These are phyloP conservation scores for Agrilus biguttatus DNA, from an alignment of 2,888 invertebrate species.

Conservation along the genomic window DNA sequence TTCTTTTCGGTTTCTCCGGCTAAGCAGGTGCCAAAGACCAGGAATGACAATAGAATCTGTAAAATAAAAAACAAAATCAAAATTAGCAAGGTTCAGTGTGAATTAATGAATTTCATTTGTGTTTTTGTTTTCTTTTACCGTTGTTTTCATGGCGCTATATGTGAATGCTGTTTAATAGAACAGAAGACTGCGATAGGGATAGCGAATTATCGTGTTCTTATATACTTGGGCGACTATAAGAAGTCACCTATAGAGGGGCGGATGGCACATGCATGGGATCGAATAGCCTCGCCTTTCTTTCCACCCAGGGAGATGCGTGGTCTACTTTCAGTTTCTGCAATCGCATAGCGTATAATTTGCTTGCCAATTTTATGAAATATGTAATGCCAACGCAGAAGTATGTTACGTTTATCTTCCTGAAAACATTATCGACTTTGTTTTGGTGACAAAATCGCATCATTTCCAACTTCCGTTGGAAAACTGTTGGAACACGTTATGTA, in stretches of 20 bases:
- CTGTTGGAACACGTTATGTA: no score
- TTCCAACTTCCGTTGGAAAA: no score
- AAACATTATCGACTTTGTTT: no score
- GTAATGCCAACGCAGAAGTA: no score
- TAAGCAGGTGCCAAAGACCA: conserved; percentile 29
- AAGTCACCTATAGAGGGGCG: conserved; percentile 17
- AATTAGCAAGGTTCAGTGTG: background rate
- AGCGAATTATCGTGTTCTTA: conserved; percentile 14
- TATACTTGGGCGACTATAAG: conserved; percentile 18
- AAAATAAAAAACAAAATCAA: conserved; percentile 7
- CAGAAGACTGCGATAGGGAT: conserved; percentile 23
- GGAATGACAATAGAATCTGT: conserved; percentile 31
- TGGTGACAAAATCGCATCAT: no score
- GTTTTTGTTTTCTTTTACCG: conserved; percentile 16
- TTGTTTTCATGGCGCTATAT: conserved; percentile 23
- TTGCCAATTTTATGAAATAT: no score
- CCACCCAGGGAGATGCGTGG: conserved; percentile 18
- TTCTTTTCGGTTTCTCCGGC: conserved; percentile 26
- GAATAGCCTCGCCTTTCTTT: conserved; percentile 14
- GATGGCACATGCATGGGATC: conserved; percentile 13
- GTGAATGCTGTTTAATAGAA: conserved; percentile 10
- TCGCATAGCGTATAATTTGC: conserved; percentile 4
- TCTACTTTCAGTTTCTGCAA: conserved; percentile 22
- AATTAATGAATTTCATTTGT: background rate
- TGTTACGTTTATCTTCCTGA: no score